Percentiles rank a stretch among this genome's conserved stretches.
These are phyloP conservation scores for Nasonia vitripennis DNA, from an alignment of 1,140 invertebrate genomes.

Conservation along the genomic window DNA sequence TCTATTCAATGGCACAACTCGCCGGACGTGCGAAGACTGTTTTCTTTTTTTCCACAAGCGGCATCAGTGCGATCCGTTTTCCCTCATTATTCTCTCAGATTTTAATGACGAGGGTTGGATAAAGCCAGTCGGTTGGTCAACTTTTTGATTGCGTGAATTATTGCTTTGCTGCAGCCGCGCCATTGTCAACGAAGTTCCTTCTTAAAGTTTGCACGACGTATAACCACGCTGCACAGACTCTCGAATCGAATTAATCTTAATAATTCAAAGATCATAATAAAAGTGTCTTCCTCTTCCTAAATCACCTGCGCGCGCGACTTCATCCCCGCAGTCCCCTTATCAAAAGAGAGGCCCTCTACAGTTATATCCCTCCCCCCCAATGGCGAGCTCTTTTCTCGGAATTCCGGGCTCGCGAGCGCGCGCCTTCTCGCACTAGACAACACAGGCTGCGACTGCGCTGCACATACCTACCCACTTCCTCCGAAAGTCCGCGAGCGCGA, in stretches of 20 bases:
- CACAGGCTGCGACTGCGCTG: too few relatives aligned
- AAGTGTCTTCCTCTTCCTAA: neutral
- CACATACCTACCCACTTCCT: neutral
- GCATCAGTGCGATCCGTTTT: neutral
- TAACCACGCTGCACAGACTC: too few relatives aligned
- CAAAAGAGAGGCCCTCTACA: neutral
- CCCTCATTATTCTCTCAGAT: neutral
- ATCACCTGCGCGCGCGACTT: neutral
- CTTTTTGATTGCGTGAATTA: neutral
- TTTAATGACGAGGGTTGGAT: neutral
- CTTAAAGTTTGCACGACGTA: too few relatives aligned
- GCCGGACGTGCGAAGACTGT: neutral
- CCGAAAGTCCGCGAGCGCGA: neutral
- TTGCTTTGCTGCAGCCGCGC: too few relatives aligned
- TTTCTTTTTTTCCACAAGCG: neutral
- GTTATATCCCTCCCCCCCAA: neutral
- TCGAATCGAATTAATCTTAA: too few relatives aligned
- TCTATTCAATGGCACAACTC: slow-evolving; percentile 10
- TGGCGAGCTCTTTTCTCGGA: neutral
- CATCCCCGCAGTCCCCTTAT: neutral
- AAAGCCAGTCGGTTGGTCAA: neutral
- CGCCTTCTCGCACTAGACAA: too few relatives aligned
- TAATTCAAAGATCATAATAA: too few relatives aligned
- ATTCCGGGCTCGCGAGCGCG: neutral
- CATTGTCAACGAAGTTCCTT: too few relatives aligned